A percentile compares a stretch with the other conserved stretches of the same genome.
Conservation (phyloP, 2,888 invertebrate genomes). For the Cheilosia grossa region DNA sequence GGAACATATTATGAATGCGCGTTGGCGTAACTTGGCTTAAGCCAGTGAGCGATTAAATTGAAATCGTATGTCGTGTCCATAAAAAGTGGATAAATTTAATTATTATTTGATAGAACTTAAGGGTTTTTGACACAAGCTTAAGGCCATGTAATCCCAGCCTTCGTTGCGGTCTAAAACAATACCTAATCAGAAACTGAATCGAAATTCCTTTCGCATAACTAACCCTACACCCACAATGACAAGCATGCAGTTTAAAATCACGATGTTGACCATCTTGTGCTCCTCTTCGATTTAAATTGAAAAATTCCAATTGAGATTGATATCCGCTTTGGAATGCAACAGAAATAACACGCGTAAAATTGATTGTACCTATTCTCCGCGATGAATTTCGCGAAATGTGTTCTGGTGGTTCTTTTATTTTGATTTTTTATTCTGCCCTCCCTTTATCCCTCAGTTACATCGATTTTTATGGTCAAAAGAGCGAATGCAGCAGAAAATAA, state of each 20-base stretch:
- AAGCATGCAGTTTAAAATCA: not conserved
- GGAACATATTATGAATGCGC: too few relatives aligned
- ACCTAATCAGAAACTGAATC: not conserved
- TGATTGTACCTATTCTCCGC: slow-evolving; percentile 18
- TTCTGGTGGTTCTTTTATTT: slow-evolving; percentile 33
- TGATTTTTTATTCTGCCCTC: slow-evolving; percentile 4
- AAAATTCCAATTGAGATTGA: slow-evolving; percentile 60
- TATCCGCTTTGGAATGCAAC: slow-evolving; percentile 42
- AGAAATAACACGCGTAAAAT: slow-evolving; percentile 52
- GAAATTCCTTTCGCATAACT: not conserved
- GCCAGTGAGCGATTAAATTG: too few relatives aligned
- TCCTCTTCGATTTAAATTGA: slow-evolving; percentile 34
- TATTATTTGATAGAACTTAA: too few relatives aligned
- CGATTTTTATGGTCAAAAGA: slow-evolving; percentile 45
- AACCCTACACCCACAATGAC: not conserved
- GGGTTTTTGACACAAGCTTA: too few relatives aligned
- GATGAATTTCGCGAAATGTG: slow-evolving; percentile 63
- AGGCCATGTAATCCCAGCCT: too few relatives aligned
- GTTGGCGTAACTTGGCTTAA: too few relatives aligned
- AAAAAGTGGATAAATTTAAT: too few relatives aligned
- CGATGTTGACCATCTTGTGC: not conserved
- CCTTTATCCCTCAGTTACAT: slow-evolving; percentile 44
- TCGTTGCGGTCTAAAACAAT: too few relatives aligned
- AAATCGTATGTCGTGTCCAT: too few relatives aligned
- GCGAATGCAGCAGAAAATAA: too few relatives aligned